Conservation (phyloP, 1,140 invertebrate genomes). For the Lysiphlebus fabarum region DNA sequence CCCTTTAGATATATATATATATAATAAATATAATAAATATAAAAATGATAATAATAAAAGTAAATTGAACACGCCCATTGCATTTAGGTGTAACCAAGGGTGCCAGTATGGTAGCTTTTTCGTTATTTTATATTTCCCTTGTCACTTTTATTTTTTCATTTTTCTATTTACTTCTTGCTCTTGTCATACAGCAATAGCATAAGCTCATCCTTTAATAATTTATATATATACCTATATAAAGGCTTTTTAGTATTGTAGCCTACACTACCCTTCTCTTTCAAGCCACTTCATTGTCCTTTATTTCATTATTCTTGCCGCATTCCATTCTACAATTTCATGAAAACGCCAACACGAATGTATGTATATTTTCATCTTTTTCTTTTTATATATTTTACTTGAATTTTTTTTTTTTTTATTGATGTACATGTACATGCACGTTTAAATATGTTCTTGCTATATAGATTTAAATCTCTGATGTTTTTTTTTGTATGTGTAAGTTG, state of each 20-base stretch:
- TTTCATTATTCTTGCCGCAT: conserved; percentile 47
- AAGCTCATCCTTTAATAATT: too few relatives aligned
- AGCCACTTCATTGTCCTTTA: conserved; percentile 47
- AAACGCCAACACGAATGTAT: too few relatives aligned
- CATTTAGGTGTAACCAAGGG: conserved; percentile 27
- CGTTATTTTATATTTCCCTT: conserved; percentile 14
- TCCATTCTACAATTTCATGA: conserved; percentile 20
- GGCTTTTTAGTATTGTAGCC: not conserved
- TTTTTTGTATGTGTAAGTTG: too few relatives aligned
- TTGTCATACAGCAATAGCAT: too few relatives aligned
- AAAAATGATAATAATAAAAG: conserved; percentile 30
- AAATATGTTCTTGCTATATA: too few relatives aligned
- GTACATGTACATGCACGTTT: too few relatives aligned
- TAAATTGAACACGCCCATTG: conserved; percentile 35
- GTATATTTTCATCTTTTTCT: too few relatives aligned
- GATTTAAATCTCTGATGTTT: too few relatives aligned
- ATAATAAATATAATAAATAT: conserved; percentile 21
- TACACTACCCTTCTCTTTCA: conserved; percentile 28
- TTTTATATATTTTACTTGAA: too few relatives aligned
- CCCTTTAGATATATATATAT: too few relatives aligned
- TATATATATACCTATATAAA: too few relatives aligned
- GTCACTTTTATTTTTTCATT: conserved; percentile 2
- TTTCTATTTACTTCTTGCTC: conserved; percentile 2
- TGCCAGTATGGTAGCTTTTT: conserved; percentile 6
- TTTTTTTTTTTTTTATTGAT: too few relatives aligned